A percentile compares a stretch with the other conserved stretches of the same genome.
Conservation (phyloP, 1,140 invertebrate genomes). For the Trichonephila inaurata region DNA sequence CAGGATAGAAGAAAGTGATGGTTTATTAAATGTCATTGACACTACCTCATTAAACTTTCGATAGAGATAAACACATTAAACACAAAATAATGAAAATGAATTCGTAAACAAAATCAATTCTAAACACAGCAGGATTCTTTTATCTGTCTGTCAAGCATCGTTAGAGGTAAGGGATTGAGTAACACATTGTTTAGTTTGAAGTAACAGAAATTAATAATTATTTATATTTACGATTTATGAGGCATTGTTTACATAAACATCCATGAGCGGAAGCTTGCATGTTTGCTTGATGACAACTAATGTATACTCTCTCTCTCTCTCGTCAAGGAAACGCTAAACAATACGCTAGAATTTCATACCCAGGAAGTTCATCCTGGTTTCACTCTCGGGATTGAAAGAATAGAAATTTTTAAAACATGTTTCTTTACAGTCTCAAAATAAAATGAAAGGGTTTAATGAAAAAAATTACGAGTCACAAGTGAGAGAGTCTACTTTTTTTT, state of each 20-base stretch:
- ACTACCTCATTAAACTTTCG: too few species aligned
- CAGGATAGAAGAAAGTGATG: too few species aligned
- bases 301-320: not conserved
- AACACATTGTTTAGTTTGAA: not conserved
- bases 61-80: too few species aligned
- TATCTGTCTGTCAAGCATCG: too few species aligned
- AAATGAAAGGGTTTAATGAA: not conserved
- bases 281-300: not conserved
- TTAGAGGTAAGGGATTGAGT: too few species aligned
- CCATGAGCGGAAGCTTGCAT: not conserved
- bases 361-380: constrained; percentile 42
- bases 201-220: not conserved
- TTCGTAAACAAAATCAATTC: too few species aligned
- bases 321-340: not conserved
- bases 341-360: not conserved
- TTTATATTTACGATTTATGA: not conserved
- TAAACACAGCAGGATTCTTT: too few species aligned
- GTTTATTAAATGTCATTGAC: too few species aligned
- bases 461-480: not conserved
- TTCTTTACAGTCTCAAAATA: not conserved
- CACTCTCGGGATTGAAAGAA: constrained; percentile 4
- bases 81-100: too few species aligned
- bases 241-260: not conserved
- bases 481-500: not conserved
- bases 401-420: not conserved